Evolutionary conservation across 2,113 vertebrate genomes (phyloP).

Genomic region (Vombatus ursinus): DNA sequence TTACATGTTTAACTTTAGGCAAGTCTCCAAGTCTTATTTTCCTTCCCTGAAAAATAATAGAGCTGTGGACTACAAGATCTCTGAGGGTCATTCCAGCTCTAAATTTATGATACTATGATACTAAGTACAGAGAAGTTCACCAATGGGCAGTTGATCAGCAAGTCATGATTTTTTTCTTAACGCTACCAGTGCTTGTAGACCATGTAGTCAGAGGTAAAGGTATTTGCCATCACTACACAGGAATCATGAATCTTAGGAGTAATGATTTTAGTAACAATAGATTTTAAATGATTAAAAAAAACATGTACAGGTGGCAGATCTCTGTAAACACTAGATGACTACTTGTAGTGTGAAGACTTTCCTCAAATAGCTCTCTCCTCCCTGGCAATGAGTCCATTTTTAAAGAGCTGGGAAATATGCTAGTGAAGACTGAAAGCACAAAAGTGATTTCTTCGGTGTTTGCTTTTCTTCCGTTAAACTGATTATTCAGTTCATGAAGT

Average conservation of each 20-base stretch:
- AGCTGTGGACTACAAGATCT: background rate
- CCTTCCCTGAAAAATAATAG: background rate
- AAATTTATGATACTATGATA: background rate
- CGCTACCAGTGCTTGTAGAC: background rate
- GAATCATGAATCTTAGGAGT: background rate
- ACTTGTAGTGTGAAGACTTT: constrained; percentile 34
- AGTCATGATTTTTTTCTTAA: background rate
- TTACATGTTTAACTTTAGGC: background rate
- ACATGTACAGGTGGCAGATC: background rate
- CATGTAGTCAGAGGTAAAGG: background rate
- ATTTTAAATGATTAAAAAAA: constrained; percentile 12
- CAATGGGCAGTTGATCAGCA: background rate
- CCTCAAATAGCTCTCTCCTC: constrained; percentile 57
- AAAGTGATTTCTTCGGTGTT: constrained; percentile 38
- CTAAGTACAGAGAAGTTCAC: background rate
- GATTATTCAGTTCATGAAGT: constrained; percentile 9
- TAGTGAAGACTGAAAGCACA: background rate
- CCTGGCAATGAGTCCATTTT: background rate
- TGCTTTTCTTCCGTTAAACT: constrained; percentile 45
- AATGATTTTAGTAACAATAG: background rate
- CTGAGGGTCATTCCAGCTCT: background rate
- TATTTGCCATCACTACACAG: background rate
- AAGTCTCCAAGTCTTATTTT: background rate
- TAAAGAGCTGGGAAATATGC: constrained; percentile 14
- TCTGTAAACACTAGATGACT: background rate